These are phyloP conservation scores for Eupristina koningsbergeri DNA, from an alignment of 1,140 invertebrate species.

Conservation along the genomic window DNA sequence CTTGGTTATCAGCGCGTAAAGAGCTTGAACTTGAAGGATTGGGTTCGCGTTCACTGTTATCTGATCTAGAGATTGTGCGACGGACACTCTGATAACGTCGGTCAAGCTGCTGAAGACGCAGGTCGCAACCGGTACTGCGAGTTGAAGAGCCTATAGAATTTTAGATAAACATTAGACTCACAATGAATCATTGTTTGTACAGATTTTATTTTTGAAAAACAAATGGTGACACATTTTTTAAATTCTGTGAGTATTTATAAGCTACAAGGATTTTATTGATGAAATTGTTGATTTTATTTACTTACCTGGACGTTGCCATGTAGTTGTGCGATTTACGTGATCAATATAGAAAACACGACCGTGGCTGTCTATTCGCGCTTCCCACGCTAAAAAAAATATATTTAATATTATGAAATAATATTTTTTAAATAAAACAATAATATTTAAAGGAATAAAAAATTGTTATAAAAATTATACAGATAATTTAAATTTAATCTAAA, in stretches of 20 bases:
- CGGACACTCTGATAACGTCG: slow-evolving; percentile 77
- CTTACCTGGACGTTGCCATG: slow-evolving; percentile 86
- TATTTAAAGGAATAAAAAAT: not conserved
- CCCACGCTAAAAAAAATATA: slow-evolving; percentile 79
- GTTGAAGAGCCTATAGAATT: slow-evolving; percentile 66
- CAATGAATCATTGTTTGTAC: not conserved
- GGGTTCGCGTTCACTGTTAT: slow-evolving; percentile 67
- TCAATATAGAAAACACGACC: slow-evolving; percentile 95
- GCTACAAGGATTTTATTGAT: no score
- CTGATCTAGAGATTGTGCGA: slow-evolving; percentile 68
- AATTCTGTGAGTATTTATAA: no score
- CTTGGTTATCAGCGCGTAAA: slow-evolving; percentile 50
- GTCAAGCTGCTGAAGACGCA: slow-evolving; percentile 85
- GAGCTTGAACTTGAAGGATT: slow-evolving; percentile 54
- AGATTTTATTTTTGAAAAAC: not conserved
- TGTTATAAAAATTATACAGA: no score
- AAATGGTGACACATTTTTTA: no score
- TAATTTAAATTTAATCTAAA: no score
- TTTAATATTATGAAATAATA: no score
- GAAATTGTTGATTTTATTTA: not conserved
- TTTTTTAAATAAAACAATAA: not conserved
- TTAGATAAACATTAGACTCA: not conserved
- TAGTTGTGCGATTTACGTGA: slow-evolving; percentile 92
- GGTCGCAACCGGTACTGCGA: slow-evolving; percentile 76
- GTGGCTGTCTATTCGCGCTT: slow-evolving; percentile 93